Percentiles rank a stretch among this genome's conserved stretches.
Conservation (phyloP, 1,140 invertebrate species). For the Drosophila orosa region DNA sequence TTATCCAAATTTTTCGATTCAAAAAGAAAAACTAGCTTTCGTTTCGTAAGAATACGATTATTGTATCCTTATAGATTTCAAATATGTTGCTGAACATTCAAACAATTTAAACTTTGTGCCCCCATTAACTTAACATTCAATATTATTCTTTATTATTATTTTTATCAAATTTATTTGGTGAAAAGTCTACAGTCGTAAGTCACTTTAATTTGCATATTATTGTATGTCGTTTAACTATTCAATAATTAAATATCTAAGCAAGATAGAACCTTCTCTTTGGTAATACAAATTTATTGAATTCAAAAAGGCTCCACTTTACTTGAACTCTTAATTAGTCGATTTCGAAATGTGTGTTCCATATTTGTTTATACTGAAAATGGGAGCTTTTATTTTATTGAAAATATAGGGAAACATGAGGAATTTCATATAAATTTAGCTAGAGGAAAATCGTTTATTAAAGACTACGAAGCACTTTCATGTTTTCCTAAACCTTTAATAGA, state of each 20-base stretch:
- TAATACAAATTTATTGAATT: background rate
- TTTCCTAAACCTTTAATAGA: background rate
- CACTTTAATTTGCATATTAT: slow-evolving; percentile 2
- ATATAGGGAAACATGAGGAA: background rate
- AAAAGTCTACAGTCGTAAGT: slow-evolving; percentile 3
- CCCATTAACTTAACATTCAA: background rate
- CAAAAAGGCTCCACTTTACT: background rate
- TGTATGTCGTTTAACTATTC: background rate
- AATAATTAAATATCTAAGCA: background rate
- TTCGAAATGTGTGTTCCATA: background rate
- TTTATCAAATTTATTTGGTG: slow-evolving; percentile 15
- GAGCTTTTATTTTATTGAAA: background rate
- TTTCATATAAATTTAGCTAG: background rate
- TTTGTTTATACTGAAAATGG: background rate
- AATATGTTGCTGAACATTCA: too few relatives aligned
- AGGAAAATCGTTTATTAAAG: background rate
- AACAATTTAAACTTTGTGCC: too few relatives aligned
- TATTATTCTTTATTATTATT: background rate
- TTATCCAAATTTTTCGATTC: too few relatives aligned
- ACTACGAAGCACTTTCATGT: background rate
- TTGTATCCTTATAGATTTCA: too few relatives aligned
- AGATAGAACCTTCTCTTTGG: background rate
- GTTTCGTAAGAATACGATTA: too few relatives aligned
- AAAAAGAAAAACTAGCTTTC: too few relatives aligned
- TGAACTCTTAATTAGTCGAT: background rate